A percentile compares a stretch with the other conserved stretches of the same genome.
These are phyloP conservation scores for Chrysopilus asiliformis DNA, from an alignment of 2,888 invertebrate species.

Conservation along the genomic window DNA sequence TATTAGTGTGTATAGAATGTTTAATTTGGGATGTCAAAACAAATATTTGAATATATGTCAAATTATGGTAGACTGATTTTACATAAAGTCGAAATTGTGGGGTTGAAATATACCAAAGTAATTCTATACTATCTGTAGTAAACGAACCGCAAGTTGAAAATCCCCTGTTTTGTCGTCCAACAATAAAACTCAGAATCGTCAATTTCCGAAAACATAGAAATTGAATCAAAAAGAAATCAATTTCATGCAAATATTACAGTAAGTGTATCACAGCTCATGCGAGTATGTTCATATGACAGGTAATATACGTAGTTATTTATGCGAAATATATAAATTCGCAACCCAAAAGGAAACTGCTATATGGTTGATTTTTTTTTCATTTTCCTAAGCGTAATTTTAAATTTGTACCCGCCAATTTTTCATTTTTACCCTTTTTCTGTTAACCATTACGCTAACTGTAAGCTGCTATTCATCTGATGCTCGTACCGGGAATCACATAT, in stretches of 20 bases:
- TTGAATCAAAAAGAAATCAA: constrained; percentile 20
- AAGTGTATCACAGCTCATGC: constrained; percentile 6
- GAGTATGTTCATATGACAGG: neutral
- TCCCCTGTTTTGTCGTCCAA: constrained; percentile 11
- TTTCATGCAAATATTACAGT: constrained; percentile 22
- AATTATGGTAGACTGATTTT: no score
- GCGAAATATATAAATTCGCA: no score
- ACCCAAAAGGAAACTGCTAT: no score
- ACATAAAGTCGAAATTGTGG: no score
- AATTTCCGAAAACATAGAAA: constrained; percentile 9
- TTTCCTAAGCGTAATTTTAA: constrained; percentile 10
- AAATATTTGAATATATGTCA: no score
- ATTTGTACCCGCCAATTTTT: constrained; percentile 16
- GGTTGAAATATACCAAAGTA: no score
- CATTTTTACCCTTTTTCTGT: constrained; percentile 16
- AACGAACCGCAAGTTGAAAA: constrained; percentile 14
- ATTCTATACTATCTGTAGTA: no score
- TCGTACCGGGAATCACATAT: constrained; percentile 18
- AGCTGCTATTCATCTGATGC: no score
- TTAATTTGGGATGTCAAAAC: no score
- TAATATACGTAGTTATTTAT: no score
- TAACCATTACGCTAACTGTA: constrained; percentile 5
- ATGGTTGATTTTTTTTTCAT: no score
- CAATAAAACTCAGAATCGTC: constrained; percentile 9
- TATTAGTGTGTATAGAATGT: no score